phyloP scores from a whole-genome alignment of 2,888 invertebrate species.

The Geophilus truncorum region DNA sequence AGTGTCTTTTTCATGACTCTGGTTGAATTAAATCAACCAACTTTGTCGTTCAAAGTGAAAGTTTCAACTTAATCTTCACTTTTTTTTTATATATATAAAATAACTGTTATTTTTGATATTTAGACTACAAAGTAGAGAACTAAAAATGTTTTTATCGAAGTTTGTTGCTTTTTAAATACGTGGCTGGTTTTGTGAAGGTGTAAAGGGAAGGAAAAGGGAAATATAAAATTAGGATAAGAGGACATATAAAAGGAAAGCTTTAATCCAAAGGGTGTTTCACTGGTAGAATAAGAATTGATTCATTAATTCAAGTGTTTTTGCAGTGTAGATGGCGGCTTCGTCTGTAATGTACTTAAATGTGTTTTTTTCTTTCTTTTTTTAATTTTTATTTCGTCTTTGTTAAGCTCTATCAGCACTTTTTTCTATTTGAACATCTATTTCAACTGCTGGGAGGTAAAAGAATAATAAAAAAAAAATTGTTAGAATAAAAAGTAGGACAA shows the following conservation, averaged over 20 bases:
- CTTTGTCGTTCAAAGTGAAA: too few relatives aligned
- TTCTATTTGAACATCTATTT: background rate
- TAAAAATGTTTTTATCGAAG: background rate
- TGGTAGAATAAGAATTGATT: background rate
- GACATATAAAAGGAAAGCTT: background rate
- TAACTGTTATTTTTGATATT: too few relatives aligned
- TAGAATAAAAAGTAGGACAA: background rate
- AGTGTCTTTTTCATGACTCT: background rate
- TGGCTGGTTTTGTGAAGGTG: background rate
- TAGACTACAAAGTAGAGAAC: too few relatives aligned
- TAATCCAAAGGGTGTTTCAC: background rate
- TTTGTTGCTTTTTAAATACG: background rate
- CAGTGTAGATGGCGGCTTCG: background rate
- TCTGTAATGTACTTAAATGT: background rate
- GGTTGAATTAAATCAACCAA: too few relatives aligned
- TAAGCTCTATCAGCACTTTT: background rate
- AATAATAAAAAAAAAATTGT: background rate
- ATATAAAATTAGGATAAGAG: background rate
- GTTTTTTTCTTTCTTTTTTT: background rate
- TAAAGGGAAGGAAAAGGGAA: background rate
- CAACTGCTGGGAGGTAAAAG: too few relatives aligned
- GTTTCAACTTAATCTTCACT: too few relatives aligned
- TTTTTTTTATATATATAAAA: too few relatives aligned
- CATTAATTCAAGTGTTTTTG: background rate
- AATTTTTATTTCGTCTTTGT: background rate